Evolutionary conservation across 23 tunicate genomes (phyloP).

Genomic region (Aplidium turbinatum): DNA sequence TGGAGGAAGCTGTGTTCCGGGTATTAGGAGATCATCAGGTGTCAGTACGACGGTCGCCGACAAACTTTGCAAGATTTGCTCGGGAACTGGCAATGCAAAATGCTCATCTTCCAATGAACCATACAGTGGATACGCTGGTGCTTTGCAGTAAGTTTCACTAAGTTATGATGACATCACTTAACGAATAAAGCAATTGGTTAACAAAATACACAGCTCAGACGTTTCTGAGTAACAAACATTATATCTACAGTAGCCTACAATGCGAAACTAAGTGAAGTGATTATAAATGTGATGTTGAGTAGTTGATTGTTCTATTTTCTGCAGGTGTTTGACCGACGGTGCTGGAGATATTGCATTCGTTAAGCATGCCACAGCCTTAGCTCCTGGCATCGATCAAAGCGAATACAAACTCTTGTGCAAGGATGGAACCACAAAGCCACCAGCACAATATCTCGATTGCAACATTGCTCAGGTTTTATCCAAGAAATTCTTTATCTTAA

Average conservation of each 20-base stretch:
- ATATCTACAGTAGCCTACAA: background rate
- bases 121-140: conserved; percentile 40
- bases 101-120: conserved; percentile 6
- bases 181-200: no score
- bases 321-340: conserved; percentile 40
- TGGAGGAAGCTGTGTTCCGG: conserved; percentile 43
- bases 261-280: background rate
- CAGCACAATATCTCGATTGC: conserved; percentile 27
- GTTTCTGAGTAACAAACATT: background rate
- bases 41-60: background rate
- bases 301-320: background rate
- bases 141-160: conserved; percentile 40
- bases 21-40: conserved; percentile 9
- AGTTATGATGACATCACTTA: no score
- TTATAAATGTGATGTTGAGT: background rate
- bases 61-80: conserved; percentile 48
- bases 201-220: no score
- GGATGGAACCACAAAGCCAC: conserved; percentile 33
- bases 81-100: conserved; percentile 4
- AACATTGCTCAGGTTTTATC: conserved; percentile 42
- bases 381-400: background rate
- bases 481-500: background rate
- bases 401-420: conserved; percentile 40
- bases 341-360: conserved; percentile 74
- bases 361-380: conserved; percentile 39